Evolutionary conservation across 2,113 vertebrate species (phyloP), one percentile per base, ranked within the genome.

Genomic region (Burhinus oedicnemus): DNA sequence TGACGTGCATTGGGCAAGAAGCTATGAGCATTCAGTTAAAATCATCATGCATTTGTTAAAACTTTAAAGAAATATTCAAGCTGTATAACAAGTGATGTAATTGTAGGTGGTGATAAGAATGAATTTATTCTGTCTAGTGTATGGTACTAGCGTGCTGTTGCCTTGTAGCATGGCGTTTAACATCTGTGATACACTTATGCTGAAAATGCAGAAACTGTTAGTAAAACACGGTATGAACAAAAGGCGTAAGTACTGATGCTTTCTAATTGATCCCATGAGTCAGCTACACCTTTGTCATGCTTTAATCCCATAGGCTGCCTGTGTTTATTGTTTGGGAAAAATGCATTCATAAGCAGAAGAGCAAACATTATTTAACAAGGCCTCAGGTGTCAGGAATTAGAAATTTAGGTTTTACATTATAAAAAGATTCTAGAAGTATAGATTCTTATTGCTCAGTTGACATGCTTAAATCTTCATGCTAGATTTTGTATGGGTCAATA

Each of bases 241-340:
- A 95, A 96, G 92, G 77, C 89, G 7, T 79, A 96, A 96, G 97
- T 95, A 85, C 90, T 89, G 85, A 89, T 97, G 94, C 94, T 97
- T 96, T 97, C 86, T 98, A 98, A 98, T 98, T 98, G 97, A 97
- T 97, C 98, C 98, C 98, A 69, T 98, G 98, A 98, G 98, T 97
- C 97, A 98, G 97, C 97, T 97, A 70, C 95, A 97, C 88, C 89
- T 98, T 97, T 98, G 97, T 97, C 90, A 78, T 83, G 88, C 93
- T 93, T 93, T 98, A 98, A 98, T 98, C 98, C 98, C 97, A 92
- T 75, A 94, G 96, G 97, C 95, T 93, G 93, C 81, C 71, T 60
- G 78, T 95, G 95, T 97, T 98, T 97, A 92, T 96, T 97, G 92
- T 97, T 97, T 94, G 93, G 92, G 80, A 91, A 97, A 97, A 97